Conservation (phyloP, 2,888 invertebrate species). For the Drosophila picticornis region DNA sequence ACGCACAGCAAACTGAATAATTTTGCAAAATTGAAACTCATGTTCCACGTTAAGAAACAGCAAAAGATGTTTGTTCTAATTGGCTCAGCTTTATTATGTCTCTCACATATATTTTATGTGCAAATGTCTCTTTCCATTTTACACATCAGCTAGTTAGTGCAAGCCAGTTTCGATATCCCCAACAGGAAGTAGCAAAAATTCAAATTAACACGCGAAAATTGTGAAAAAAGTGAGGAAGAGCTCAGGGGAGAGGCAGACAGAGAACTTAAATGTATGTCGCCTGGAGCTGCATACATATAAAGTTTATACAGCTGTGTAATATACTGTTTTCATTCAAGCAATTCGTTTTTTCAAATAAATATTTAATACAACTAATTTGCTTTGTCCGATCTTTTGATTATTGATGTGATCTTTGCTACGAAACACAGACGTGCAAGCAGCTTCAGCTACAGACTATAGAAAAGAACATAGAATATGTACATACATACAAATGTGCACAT, state of each 20-base stretch:
- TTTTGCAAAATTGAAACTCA: slow-evolving; percentile 62
- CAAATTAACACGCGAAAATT: slow-evolving; percentile 36
- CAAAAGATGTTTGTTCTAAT: slow-evolving; percentile 59
- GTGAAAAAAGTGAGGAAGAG: background rate
- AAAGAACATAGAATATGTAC: slow-evolving; percentile 9
- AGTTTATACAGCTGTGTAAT: background rate
- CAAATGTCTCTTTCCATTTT: background rate
- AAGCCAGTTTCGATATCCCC: slow-evolving; percentile 3
- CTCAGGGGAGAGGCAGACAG: background rate
- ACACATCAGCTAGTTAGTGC: background rate
- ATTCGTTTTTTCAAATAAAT: background rate
- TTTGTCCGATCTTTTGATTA: background rate
- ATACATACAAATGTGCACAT: slow-evolving; percentile 1
- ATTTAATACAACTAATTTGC: background rate
- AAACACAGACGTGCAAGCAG: background rate
- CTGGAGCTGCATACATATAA: background rate
- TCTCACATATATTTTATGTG: slow-evolving; percentile 8
- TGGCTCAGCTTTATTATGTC: slow-evolving; percentile 40
- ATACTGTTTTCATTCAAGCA: background rate
- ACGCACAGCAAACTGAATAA: background rate
- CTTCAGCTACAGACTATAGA: background rate
- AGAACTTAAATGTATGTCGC: background rate
- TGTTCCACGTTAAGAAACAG: slow-evolving; percentile 53
- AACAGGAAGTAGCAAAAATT: slow-evolving; percentile 55
- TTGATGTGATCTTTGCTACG: slow-evolving; percentile 1